Base-by-base conservation (phyloP, 2,888 invertebrate genomes). In the Microdon myrmicae region DNA sequence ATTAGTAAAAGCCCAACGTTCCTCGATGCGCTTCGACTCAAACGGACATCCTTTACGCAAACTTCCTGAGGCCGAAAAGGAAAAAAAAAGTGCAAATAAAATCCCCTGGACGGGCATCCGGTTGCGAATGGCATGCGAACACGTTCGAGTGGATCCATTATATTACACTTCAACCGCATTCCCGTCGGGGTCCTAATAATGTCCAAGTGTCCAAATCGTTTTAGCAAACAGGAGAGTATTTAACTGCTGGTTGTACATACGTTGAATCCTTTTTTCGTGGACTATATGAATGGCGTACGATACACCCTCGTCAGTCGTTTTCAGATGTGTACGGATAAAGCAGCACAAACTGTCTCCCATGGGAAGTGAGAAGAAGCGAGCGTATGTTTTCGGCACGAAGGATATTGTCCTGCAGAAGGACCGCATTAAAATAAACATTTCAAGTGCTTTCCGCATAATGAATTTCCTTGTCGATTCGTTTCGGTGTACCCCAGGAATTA, bases 361-460 rank as follows among this genome's bases (percentile, higher is more conserved):
- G 19, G 25, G 31, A 14, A 9, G 8, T n/a, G 10, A 29, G 10
- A 43, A 12, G 23, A 41, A 9, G 17, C 14, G 13, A 47, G 47
- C 56, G 56, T 64, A 47, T 64, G 64, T 51, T 64, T 64, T 43
- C 29, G 45, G 37, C 64, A 64, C 45, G 37, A 19, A 51, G 35
- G 47, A 34, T 43, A 43, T 35, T 45, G 55, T 61, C 61, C 61
- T 55, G 49, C 51, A 56, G 19, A 39, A 58, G 58, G 58, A 49
- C 60, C 67, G 59, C 68, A 68, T 59, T 49, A 67, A 67, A 67
- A 68, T 61, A 59, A 55, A 61, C 60, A 66, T 58, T 70, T 70
- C 67, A 70, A 70, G 68, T 68, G 68, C 68, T 70, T 70, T 68
- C 67, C 67, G 67, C 67, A 68, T 70, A 70, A 70, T 70, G 69